Evolutionary conservation across 2,113 vertebrate genomes (phyloP), one percentile per base, ranked within the genome.

Genomic region (Takifugu flavidus): DNA sequence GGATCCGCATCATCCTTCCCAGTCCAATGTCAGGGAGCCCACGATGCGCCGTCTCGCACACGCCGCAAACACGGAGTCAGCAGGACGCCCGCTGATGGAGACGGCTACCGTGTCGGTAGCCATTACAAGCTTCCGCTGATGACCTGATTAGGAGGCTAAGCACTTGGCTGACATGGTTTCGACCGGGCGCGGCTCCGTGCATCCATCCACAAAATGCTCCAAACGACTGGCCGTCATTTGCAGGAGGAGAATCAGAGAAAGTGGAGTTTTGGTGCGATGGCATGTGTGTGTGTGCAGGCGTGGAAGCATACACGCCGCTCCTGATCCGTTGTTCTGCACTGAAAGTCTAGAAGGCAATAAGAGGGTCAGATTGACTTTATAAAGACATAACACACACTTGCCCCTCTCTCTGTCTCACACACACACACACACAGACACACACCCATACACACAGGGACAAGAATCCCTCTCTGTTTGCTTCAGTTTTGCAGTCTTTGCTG

Each of bases 151-250:
- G 61, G 25, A 70, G 54, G 65, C 47, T 53, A 45, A 75, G 61
- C 4, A 0, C 64, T 68, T 59, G 65, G 53, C 66, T 83, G 81
- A 65, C 75, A 82, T 74, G 52, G 88, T 86, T 80, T 61, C 62
- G 75, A 81, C 67, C 42, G 58, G 56, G 49, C n/a, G 13, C 56
- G 52, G 49, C 59, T 75, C 58, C 73, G 81, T 70, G 67, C 65
- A 72, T 71, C 55, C 77, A 79, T 42, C 65, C 67, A 59, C 44
- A 45, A 63, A 73, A 80, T 47, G 43, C 25, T 77, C 43, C 52
- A 46, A 65, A 47, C 0, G 25, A 54, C 49, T 39, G 47, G 54
- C 67, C 71, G 79, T 73, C 70, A 63, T 76, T 56, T 55, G 53
- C 56, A 34, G 62, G 46, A 60, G 50, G 72, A 74, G 34, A 39